Evolutionary conservation across 2,113 vertebrate species (phyloP).

Genomic region (human): GRCh38 chr1:78126001-78126500

Average conservation of each 20-base stretch:
- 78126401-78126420: background rate
- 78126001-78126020: conserved; percentile 5
- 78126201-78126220: background rate
- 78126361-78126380: background rate
- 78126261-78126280: background rate
- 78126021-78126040: background rate
- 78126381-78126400: background rate
- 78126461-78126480: background rate
- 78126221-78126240: background rate
- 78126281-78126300: background rate
- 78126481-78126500: background rate
- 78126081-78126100: conserved; percentile 2
- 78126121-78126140: background rate
- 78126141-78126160: background rate
- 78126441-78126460: background rate
- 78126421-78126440: background rate
- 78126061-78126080: background rate
- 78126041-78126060: background rate
- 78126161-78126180: background rate
- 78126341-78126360: background rate
- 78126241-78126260: background rate
- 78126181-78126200: background rate
- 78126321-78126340: background rate
- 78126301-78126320: background rate
- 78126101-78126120: background rate